Evolutionary conservation across 2,888 invertebrate genomes (phyloP).

Genomic region (Cerastis leucographa): DNA sequence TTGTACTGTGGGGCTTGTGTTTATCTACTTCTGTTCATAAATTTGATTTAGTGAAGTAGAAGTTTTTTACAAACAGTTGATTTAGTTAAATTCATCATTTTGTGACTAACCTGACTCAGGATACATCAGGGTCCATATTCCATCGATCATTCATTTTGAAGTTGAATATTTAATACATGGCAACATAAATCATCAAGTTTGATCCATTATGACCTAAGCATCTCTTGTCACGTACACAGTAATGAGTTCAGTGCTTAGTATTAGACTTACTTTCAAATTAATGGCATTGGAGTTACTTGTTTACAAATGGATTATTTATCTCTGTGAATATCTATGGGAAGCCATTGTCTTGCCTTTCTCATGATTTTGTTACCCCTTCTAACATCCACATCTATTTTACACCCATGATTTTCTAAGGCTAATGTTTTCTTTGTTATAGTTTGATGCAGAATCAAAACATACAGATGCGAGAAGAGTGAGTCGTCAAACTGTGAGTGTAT

Average conservation of each 20-base stretch:
- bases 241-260: neutral
- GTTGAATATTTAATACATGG: slow-evolving; percentile 27
- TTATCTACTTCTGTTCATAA: slow-evolving; percentile 4
- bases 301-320: slow-evolving; percentile 8
- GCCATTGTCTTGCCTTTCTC: neutral
- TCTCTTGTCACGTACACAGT: slow-evolving; percentile 15
- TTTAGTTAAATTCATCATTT: slow-evolving; percentile 14
- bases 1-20: slow-evolving; percentile 49
- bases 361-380: neutral
- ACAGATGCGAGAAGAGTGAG: slow-evolving; percentile 81
- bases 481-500: slow-evolving; percentile 77
- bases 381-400: neutral
- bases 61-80: slow-evolving; percentile 5
- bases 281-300: slow-evolving; percentile 1
- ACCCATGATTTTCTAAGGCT: neutral
- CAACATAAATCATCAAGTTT: slow-evolving; percentile 75
- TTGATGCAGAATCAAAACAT: slow-evolving; percentile 79
- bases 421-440: slow-evolving; percentile 74
- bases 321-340: neutral
- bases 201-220: slow-evolving; percentile 72
- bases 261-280: slow-evolving; percentile 11
- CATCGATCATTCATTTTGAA: slow-evolving; percentile 44
- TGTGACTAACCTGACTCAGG: slow-evolving; percentile 4
- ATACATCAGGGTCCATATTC: slow-evolving; percentile 41
- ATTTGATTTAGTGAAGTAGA: slow-evolving; percentile 4